Evolutionary conservation across 2,113 vertebrate genomes (phyloP), one percentile per base, ranked within the genome.

Genomic region (Ictalurus punctatus): DNA sequence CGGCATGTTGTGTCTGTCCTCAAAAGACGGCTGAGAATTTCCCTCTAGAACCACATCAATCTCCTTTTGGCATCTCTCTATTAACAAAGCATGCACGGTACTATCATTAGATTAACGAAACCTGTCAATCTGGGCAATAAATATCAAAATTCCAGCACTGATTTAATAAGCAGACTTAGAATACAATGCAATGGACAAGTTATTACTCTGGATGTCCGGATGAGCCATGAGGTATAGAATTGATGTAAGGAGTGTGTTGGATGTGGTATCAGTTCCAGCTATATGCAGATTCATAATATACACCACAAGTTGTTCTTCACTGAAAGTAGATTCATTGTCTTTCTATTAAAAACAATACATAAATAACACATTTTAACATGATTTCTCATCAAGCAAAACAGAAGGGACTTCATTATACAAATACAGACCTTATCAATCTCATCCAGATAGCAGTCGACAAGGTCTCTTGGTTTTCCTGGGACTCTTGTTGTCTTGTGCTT

Each of bases 361-460:
- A 84, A 17, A 4, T 44, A 84, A 67, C 4, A 48, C 3, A 83
- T 10, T 14, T 61, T 13, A 61, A 4, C 3, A 40, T 13, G 21
- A 61, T 37, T 19, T 61, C 9, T 61, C 6, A 81, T 58, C 54
- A 17, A 8, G 8, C 10, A 44, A 34, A 86, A 56, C n/a, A 27
- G 34, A 61, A 44, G 1, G 0, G 14, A 65, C 58, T 30, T 10
- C 65, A 54, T 14, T 2, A 83, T 21, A 1, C 14, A 58, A 82
- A 86, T 17, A 69, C n/a, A 4, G 37, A 89, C 80, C 87, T 93
- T 94, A 52, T 93, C 88, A 19, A 91, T 85, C 40, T 94, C 92
- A 16, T 94, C 92, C 10, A 95, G 87, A 85, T 94, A 95, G 52
- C 92, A 92, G 59, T 95, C 92, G 37, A 90, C 89, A 74, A 93